phyloP scores from a whole-genome alignment of 2,797 vertebrate species.

The Microhierax caerulescens region DNA sequence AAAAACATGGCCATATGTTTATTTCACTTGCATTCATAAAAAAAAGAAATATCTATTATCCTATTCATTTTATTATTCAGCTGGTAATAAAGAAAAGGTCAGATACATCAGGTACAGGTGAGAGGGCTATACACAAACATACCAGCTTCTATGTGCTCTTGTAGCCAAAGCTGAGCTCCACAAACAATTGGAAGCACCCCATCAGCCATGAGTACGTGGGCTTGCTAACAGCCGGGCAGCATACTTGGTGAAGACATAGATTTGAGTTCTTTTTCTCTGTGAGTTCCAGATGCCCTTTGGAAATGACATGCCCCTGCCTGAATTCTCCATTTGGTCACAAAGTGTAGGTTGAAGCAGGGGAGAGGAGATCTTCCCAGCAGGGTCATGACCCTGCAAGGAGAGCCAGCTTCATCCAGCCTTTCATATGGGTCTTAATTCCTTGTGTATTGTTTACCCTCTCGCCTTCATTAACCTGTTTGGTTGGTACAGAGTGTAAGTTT shows the following conservation, averaged over 20 bases:
- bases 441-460: background rate
- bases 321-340: background rate
- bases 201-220: fast-evolving
- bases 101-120: background rate
- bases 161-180: background rate
- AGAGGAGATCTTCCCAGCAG: background rate
- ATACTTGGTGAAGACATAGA: background rate
- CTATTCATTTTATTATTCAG: background rate
- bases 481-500: background rate
- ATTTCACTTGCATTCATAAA: background rate
- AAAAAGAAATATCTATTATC: background rate
- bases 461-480: background rate
- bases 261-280: background rate
- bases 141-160: background rate
- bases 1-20: background rate
- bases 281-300: background rate
- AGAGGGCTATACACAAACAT: background rate
- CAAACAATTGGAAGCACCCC: background rate
- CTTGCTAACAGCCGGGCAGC: background rate
- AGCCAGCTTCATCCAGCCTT: background rate
- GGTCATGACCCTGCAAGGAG: background rate
- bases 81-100: background rate
- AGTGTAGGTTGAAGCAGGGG: background rate
- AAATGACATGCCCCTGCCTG: background rate
- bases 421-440: background rate